Evolutionary conservation across 2,888 invertebrate species (phyloP).

Genomic region (Trissoscelio sp.): DNA sequence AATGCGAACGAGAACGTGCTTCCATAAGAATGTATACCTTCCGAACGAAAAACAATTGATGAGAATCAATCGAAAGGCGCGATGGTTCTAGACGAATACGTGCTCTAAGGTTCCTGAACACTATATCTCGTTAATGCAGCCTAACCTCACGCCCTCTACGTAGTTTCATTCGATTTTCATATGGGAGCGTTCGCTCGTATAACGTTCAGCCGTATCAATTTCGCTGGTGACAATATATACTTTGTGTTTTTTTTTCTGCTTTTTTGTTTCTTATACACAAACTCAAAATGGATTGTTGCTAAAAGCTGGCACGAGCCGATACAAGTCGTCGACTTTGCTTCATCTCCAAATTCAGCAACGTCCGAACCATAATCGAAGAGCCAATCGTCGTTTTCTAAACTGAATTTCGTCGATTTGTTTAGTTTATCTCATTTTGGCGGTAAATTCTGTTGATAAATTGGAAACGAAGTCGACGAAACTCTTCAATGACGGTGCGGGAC

Average conservation of each 20-base stretch:
- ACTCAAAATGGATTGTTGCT: constrained; percentile 57
- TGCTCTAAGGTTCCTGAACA: constrained; percentile 45
- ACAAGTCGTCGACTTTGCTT: constrained; percentile 61
- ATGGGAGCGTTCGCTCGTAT: constrained; percentile 47
- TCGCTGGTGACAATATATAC: constrained; percentile 49
- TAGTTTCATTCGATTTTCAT: constrained; percentile 49
- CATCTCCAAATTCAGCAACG: constrained; percentile 56
- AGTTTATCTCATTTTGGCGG: too few species aligned
- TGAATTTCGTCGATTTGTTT: background rate
- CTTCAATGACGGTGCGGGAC: constrained; percentile 27
- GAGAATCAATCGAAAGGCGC: constrained; percentile 48
- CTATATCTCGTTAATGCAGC: constrained; percentile 44
- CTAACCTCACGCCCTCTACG: constrained; percentile 38
- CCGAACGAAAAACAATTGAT: constrained; percentile 29
- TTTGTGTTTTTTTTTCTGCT: too few species aligned
- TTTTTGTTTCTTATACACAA: constrained; percentile 57
- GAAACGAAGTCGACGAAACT: constrained; percentile 14
- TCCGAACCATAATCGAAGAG: constrained; percentile 36
- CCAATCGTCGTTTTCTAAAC: background rate
- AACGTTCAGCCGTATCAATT: constrained; percentile 58
- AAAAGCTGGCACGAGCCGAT: constrained; percentile 66
- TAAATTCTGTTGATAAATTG: too few species aligned
- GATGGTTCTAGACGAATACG: constrained; percentile 46
- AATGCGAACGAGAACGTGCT: constrained; percentile 67
- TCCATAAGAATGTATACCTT: constrained; percentile 32